phyloP scores from a whole-genome alignment of 2,888 invertebrate species.

The Tubulanus polymorphus region DNA sequence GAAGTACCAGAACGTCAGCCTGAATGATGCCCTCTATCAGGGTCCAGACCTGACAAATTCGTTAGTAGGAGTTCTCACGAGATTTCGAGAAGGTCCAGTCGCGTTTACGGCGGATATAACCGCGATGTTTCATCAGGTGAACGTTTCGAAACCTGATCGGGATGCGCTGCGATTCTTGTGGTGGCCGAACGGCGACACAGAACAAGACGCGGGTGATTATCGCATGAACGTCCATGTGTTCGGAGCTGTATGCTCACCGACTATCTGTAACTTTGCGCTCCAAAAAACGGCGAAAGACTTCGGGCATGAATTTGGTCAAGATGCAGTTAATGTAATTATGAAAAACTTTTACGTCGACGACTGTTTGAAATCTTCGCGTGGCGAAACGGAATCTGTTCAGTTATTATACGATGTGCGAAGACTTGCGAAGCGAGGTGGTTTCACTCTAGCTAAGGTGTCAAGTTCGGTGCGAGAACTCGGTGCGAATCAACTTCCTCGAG shows the following conservation, averaged over 20 bases:
- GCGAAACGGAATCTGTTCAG: conserved; percentile 13
- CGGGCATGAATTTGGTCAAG: not conserved
- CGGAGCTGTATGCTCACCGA: conserved; percentile 20
- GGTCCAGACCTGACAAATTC: conserved; percentile 21
- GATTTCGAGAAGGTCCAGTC: conserved; percentile 16
- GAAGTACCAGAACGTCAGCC: not conserved
- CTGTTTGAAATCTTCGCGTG: conserved; percentile 16
- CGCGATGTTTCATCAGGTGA: conserved; percentile 15
- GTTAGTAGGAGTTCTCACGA: conserved; percentile 17
- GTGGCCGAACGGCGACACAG: conserved; percentile 8
- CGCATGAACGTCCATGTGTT: conserved; percentile 22
- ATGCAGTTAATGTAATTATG: conserved; percentile 16
- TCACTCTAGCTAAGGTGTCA: not conserved
- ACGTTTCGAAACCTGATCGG: conserved; percentile 7
- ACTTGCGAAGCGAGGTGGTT: not conserved
- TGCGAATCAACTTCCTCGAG: no score
- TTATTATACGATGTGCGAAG: conserved; percentile 12
- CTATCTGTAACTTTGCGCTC: conserved; percentile 18
- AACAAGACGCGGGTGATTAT: conserved; percentile 10
- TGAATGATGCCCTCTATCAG: conserved; percentile 17
- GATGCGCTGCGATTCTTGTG: conserved; percentile 19
- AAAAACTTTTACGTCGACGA: conserved; percentile 26
- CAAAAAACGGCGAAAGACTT: conserved; percentile 8
- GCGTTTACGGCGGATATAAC: conserved; percentile 19
- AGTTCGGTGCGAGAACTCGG: no score